phyloP scores from a whole-genome alignment of 2,797 vertebrate species.

The Ataeniobius toweri region DNA sequence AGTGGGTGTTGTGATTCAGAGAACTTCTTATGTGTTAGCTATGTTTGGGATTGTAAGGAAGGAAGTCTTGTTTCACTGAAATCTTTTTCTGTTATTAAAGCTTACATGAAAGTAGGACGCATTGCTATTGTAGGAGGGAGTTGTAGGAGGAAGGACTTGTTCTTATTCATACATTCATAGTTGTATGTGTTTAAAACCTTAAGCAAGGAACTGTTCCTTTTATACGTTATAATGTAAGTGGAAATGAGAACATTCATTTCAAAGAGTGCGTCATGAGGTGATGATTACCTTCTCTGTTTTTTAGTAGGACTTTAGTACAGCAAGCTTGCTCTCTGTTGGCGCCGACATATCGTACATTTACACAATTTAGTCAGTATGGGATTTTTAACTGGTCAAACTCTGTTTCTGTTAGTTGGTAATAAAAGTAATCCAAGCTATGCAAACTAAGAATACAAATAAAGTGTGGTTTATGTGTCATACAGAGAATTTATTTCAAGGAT shows the following conservation, averaged over 20 bases:
- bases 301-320: not conserved
- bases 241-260: not conserved
- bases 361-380: too few relatives aligned
- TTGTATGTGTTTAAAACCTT: not conserved
- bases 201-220: not conserved
- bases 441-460: too few relatives aligned
- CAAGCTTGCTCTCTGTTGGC: not conserved
- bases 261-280: not conserved
- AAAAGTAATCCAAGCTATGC: too few relatives aligned
- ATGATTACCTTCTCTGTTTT: slow-evolving; percentile 1
- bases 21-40: not conserved
- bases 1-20: slow-evolving; percentile 7
- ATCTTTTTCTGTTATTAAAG: not conserved
- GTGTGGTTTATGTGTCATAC: too few relatives aligned
- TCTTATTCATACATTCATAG: not conserved
- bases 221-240: not conserved
- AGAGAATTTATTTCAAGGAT: too few relatives aligned
- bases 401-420: too few relatives aligned
- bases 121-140: too few relatives aligned
- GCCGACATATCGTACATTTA: not conserved
- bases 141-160: not conserved
- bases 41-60: not conserved
- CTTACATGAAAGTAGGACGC: not conserved
- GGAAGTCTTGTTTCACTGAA: not conserved
- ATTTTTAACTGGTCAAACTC: too few relatives aligned